These are phyloP conservation scores for Maniola jurtina DNA, from an alignment of 1,140 invertebrate species.

Conservation along the genomic window DNA sequence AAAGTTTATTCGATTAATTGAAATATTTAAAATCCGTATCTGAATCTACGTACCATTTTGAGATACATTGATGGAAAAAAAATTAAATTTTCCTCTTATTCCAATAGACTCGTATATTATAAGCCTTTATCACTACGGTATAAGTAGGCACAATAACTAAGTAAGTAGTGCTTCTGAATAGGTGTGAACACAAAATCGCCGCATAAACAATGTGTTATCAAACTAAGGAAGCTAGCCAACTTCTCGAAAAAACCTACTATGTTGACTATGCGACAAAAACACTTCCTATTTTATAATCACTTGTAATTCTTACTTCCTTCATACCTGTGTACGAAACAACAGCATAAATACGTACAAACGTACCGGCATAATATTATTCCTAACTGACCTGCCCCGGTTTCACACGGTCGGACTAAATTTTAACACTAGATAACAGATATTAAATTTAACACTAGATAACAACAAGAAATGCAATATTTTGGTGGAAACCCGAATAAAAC, in stretches of 20 bases:
- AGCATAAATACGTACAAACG: slow-evolving; percentile 18
- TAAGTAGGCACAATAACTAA: not conserved
- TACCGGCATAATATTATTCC: slow-evolving; percentile 2
- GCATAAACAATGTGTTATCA: slow-evolving; percentile 23
- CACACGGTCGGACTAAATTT: not conserved
- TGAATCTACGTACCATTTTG: too few species aligned
- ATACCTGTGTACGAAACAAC: slow-evolving; percentile 24
- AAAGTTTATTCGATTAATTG: too few species aligned
- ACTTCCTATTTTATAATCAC: slow-evolving; percentile 32
- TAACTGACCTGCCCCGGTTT: too few species aligned
- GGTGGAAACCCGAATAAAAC: too few species aligned
- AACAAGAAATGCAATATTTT: too few species aligned
- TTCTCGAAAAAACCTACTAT: slow-evolving; percentile 25
- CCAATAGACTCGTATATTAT: too few species aligned
- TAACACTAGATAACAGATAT: not conserved
- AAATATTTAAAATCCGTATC: too few species aligned
- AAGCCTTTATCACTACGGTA: too few species aligned
- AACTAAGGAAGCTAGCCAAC: slow-evolving; percentile 31
- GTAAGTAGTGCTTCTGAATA: not conserved
- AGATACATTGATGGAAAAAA: too few species aligned
- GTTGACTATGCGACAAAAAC: slow-evolving; percentile 28
- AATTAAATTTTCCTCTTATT: too few species aligned
- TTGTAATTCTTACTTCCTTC: slow-evolving; percentile 29
- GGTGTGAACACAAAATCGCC: slow-evolving; percentile 8
- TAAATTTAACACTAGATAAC: too few species aligned